Percentiles rank a stretch among this genome's conserved stretches.
These are phyloP conservation scores for Platorchestia sp. DNA, from an alignment of 1,140 invertebrate species.

Conservation along the genomic window DNA sequence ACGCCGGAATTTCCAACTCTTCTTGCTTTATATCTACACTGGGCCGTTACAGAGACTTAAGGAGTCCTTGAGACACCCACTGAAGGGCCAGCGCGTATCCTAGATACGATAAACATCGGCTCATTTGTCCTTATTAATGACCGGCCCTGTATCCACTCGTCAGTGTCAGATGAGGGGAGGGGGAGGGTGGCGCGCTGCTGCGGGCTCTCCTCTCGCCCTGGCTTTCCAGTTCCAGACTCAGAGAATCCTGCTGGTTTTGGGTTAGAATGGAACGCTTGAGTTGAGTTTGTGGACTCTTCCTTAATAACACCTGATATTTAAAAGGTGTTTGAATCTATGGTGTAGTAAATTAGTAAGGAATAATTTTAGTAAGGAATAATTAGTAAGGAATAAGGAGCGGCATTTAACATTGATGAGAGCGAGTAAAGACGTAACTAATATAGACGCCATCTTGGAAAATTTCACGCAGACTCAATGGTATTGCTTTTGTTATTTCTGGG, in stretches of 20 bases:
- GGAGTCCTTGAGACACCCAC: background rate
- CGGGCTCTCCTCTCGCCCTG: background rate
- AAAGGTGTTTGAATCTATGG: too few relatives aligned
- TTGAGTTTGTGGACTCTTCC: background rate
- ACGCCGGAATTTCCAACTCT: background rate
- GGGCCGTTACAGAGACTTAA: background rate
- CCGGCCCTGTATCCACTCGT: slow-evolving; percentile 37
- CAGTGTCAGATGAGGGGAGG: slow-evolving; percentile 6
- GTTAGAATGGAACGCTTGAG: background rate
- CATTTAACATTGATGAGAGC: too few relatives aligned
- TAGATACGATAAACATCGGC: slow-evolving; percentile 41
- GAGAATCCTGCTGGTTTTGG: background rate
- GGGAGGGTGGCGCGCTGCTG: background rate
- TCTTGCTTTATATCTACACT: background rate
- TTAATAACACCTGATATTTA: background rate
- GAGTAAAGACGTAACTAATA: too few relatives aligned
- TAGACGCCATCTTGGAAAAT: too few relatives aligned
- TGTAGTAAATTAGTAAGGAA: too few relatives aligned
- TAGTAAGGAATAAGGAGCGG: too few relatives aligned
- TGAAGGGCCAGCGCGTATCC: slow-evolving; percentile 26
- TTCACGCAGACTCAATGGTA: too few relatives aligned
- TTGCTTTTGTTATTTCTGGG: too few relatives aligned
- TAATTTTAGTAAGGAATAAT: too few relatives aligned
- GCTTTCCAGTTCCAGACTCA: background rate
- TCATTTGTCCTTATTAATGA: slow-evolving; percentile 43